These are phyloP conservation scores for Poeciliopsis gracilis DNA, from an alignment of 2,797 vertebrate species.

Conservation along the genomic window DNA sequence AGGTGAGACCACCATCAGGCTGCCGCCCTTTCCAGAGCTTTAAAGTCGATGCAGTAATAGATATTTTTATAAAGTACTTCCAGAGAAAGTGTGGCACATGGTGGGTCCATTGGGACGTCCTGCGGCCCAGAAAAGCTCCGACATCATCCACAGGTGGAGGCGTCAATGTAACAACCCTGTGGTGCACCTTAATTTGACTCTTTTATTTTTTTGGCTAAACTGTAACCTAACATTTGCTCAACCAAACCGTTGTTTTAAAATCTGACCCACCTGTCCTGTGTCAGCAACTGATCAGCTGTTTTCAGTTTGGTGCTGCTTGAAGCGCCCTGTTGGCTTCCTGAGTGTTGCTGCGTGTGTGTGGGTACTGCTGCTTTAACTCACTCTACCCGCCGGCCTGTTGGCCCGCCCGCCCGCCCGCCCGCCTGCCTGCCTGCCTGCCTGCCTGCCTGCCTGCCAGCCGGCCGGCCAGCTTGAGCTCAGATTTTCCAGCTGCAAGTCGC, in stretches of 20 bases:
- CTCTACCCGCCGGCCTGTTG: conserved; percentile 1
- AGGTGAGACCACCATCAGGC: background rate
- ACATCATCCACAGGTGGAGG: conserved; percentile 51
- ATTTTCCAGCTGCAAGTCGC: conserved; percentile 72
- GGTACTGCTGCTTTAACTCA: conserved; percentile 42
- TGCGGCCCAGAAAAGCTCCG: conserved; percentile 59
- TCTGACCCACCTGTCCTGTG: conserved; percentile 19
- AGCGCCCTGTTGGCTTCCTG: conserved; percentile 15
- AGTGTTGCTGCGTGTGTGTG: conserved; percentile 22
- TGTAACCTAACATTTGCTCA: conserved; percentile 14
- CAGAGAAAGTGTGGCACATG: conserved; percentile 18
- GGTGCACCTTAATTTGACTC: conserved; percentile 19
- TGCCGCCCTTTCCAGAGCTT: conserved; percentile 7
- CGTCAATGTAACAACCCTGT: conserved; percentile 29
- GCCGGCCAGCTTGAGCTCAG: conserved; percentile 62
- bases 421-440: background rate
- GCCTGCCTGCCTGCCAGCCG: too few species aligned
- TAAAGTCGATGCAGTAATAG: background rate
- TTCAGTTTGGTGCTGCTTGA: conserved; percentile 42
- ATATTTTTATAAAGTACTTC: conserved; percentile 52
- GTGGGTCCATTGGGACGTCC: conserved; percentile 27
- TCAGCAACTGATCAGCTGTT: conserved; percentile 31
- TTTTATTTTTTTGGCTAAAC: background rate
- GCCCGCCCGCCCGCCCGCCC: too few species aligned
- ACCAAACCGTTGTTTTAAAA: conserved; percentile 1